Evolutionary conservation across 2,888 invertebrate species (phyloP), one percentile per base, ranked within the genome.

Genomic region (Morpho helenor): DNA sequence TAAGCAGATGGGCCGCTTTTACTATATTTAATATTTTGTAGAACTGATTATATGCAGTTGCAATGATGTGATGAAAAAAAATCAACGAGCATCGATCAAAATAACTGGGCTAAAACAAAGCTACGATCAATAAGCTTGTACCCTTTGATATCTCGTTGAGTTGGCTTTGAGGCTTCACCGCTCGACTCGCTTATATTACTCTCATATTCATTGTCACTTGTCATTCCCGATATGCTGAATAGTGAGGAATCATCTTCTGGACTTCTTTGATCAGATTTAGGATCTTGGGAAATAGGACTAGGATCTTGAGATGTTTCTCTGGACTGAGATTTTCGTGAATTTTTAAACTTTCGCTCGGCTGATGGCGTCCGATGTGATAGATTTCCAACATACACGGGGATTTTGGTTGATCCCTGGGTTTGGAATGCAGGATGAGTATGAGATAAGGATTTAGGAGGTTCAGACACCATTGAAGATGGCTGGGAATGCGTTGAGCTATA

Each of bases 401-500:
- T 95, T 91, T 94, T 94, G 75, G 95, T 94, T 77, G 94, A 94
- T 66, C 93, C 93, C 81, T 92, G 92, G 71, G 91, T 91, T 80
- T 92, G 90, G 83, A 88, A 88, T 80, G 87, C 88, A 64, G 91
- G 87, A 84, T 91, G 91, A 82, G 87, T 87, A 68, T 91, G 89
- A 71, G 89, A 85, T 70, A 80, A 66, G 76, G 91, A 87, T 75
- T 88, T 89, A 41, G 85, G 89, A 75, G 81, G 82, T 74, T 89
- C 90, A 63, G 86, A 87, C 39, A 83, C 88, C 80, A 89, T 78
- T 60, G 91, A 91, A n/a, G 89, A 89, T 68, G 89, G 90, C 79
- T 91, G 91, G 83, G 91, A 91, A 84, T 90, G 89, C 80, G 85
- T 88, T 62, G 90, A 90, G 79, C 89, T 89, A 78, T 79, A 41